Base-by-base conservation (phyloP, 2,888 invertebrate genomes). In the Brachypalpus laphriformis region DNA sequence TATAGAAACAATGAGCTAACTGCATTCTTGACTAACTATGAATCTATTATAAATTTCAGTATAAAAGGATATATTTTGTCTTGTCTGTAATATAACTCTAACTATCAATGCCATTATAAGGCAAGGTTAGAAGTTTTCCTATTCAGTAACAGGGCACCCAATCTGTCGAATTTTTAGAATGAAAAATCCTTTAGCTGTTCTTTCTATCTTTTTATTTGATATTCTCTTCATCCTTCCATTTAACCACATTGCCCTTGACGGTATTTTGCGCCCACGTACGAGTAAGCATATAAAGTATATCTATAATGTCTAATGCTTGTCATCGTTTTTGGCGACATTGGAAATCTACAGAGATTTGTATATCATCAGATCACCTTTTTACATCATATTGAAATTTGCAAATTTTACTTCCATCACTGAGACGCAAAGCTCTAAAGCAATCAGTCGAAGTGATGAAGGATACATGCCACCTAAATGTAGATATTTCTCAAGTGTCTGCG, bases 371-470 rank as follows among this genome's bases (percentile, higher is more conserved):
- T 22, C 40, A 59, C 57, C 31, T 54, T 40, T 37, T 22, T 11
- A n/a, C 7, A 9, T 22, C 16, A 11, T 34, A 54, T 28, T 9
- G 8, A 28, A 28, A 51, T 14, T 18, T 51, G 51, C 22, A 14
- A 25, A 51, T 54, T 16, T 31, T 7, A 54, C 54, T 18, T 54
- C 14, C 54, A 4, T 28, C 31, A 54, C 16, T 28, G 14, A 31
- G 31, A 54, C 28, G 31, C 9, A 25, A 28, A 18, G 22, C 56
- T 56, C 56, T 18, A 34, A 56, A 34, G 56, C 56, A 56, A 56
- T 56, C 56, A 31, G 34, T 56, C 34, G 31, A 34, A 56, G 56
- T 31, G 56, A 56, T 54, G 31, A 54, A 54, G 14, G 54, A 8
- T 31, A 54, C 31, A 31, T 54, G 31, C 28, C 54, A 16, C 31